Evolutionary conservation across 2,888 invertebrate genomes (phyloP).

Genomic region (Chymomyza fuscimana): DNA sequence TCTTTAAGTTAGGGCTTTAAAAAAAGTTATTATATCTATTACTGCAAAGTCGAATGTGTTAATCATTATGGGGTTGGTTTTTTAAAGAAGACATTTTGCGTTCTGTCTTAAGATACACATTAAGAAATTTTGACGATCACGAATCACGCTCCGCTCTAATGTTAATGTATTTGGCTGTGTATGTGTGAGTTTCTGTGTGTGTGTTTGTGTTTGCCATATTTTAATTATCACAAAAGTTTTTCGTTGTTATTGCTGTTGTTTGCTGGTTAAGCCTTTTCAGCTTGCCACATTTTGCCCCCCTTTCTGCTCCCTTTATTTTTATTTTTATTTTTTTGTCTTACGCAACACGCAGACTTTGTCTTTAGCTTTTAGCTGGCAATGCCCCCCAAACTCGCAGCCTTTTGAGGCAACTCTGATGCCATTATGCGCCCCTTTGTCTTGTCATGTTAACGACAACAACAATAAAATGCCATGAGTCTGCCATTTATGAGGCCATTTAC

Average conservation of each 20-base stretch:
- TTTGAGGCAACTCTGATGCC: slow-evolving; percentile 23
- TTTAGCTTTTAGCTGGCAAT: too few relatives aligned
- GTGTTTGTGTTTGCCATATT: slow-evolving; percentile 33
- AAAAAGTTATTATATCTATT: too few relatives aligned
- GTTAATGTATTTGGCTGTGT: not conserved
- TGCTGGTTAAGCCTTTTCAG: slow-evolving; percentile 41
- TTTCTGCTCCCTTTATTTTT: too few relatives aligned
- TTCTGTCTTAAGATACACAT: not conserved
- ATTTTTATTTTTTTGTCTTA: slow-evolving; percentile 47
- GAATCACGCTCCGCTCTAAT: not conserved
- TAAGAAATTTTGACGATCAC: not conserved
- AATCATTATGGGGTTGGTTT: not conserved
- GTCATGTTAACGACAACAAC: slow-evolving; percentile 62
- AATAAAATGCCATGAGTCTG: slow-evolving; percentile 62
- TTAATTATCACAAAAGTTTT: slow-evolving; percentile 66
- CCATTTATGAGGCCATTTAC: slow-evolving; percentile 62
- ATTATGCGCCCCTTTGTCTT: slow-evolving; percentile 50
- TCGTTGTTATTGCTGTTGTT: slow-evolving; percentile 15
- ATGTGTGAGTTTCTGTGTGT: not conserved
- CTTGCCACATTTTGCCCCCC: slow-evolving; percentile 16
- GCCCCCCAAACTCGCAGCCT: not conserved
- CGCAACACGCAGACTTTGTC: slow-evolving; percentile 33
- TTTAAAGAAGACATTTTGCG: not conserved
- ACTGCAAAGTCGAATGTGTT: too few relatives aligned
- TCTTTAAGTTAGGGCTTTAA: too few relatives aligned